Evolutionary conservation across 1,140 invertebrate genomes (phyloP), one percentile per base, ranked within the genome.

Genomic region (Delia radicum): DNA sequence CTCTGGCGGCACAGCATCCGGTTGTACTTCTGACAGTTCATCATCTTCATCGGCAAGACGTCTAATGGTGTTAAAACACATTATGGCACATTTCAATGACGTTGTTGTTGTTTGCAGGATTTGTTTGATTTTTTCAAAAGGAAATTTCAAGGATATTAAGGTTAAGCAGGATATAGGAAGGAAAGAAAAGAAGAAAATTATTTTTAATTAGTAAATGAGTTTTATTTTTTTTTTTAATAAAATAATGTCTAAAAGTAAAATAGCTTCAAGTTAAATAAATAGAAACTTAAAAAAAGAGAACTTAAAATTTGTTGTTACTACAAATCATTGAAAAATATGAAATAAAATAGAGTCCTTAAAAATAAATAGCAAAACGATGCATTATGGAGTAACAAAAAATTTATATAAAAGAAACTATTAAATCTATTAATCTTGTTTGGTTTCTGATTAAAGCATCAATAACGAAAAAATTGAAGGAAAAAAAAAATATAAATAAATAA

Each of bases 21-120:
- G 95, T 84, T 97, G 94, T n/a, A 98, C 95, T 87, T 97, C 96
- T 29, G 95, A 96, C 75, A 98, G 87, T 84, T 97, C 96, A 87
- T 98, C 96, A 83, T 98, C 96, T 87, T 97, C 95, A 78, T 97
- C 95, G 28, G 92, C 92, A 81, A 93, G 83, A 78, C 92, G 89
- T 87, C 93, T 94, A 87, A 73, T 74, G 10, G 6, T 48, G 46
- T 33, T 18, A 69, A 26, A 61, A 48, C 61, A 29, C 26, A 63
- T 62, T 71, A 33, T 46, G 10, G 12, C 12, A 42, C 12, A 42
- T 42, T 10, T 46, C 27, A 48, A n/a, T 27, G 27, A 28, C 27
- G 10, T 29, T 61, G 73, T 28, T 37, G 24, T 24, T 28, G 18
- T 74, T 48, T 27, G 42, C 21, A 3, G 46, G n/a, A 10, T 5